Evolutionary conservation across 53 echinoderm and acorn worm species (phyloP), one percentile per base, ranked within the genome.

Genomic region (Patiria pectinifera): DNA sequence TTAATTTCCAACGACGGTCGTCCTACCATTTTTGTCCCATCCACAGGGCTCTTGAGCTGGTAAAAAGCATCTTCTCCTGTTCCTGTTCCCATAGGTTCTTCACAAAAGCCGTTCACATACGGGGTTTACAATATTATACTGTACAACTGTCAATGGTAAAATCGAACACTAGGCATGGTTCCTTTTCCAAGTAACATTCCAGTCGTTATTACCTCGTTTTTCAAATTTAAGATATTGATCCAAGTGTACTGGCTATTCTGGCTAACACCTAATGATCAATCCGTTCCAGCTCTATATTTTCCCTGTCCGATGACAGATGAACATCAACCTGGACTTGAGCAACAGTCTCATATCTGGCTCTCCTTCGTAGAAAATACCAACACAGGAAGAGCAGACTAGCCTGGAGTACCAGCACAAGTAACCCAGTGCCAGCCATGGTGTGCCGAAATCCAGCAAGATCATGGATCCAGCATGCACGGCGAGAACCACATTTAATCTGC

Each of bases 361-460:
- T 4, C 53, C 53, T 86, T 21, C 74, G 69, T 5, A 86, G 74
- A 35, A 86, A 86, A 48, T 62, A 70, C 86, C 71, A 86, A 35
- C 86, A 86, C 86, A 86, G 49, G 22, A 23, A 21, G 14, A 86
- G 86, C 13, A 86, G 53, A 8, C 69, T 6, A 12, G 3, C 86
- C 24, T 86, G 86, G 49, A 72, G 48, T 6, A 22, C 49, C n/a
- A 86, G 71, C 74, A 72, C 74, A 4, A 86, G 11, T 16, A 45
- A 48, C 4, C 86, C 86, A 12, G 46, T 45, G 48, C 86, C 74
- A 4, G 21, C 53, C 47, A 86, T 86, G 86, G 71, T 86, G 76
- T 86, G 91, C 14, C 94, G 94, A 75, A 94, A 94, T 15, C 82
- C 87, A 16, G 91, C 84, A 4, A 94, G 94, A 62, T 94, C 94